These are phyloP conservation scores for Mesorhabditis spiculigera DNA, from an alignment of 2,888 invertebrate species.

Conservation along the genomic window DNA sequence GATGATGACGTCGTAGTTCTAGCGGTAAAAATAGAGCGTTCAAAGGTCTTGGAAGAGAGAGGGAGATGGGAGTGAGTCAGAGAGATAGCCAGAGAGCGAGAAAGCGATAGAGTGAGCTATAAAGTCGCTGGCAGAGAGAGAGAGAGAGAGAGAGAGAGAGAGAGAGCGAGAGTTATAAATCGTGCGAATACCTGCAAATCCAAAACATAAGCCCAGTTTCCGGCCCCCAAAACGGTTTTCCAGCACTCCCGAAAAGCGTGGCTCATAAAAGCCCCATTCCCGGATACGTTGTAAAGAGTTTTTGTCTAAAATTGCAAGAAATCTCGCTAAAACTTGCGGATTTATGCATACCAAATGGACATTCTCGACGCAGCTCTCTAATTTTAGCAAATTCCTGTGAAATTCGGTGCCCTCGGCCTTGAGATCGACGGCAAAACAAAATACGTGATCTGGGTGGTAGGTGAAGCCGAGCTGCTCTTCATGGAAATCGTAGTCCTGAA, in stretches of 20 bases:
- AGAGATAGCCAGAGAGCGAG: too few species aligned
- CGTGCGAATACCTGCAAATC: not conserved
- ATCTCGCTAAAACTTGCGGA: too few species aligned
- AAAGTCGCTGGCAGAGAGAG: too few species aligned
- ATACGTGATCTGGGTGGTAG: not conserved
- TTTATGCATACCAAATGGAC: not conserved
- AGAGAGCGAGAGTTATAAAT: not conserved
- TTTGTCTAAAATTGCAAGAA: not conserved
- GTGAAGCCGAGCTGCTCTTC: not conserved
- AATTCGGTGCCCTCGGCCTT: not conserved
- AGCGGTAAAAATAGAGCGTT: not conserved
- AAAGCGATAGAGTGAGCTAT: too few species aligned
- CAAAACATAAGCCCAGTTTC: not conserved
- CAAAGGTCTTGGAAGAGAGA: too few species aligned
- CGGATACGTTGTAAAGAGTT: not conserved
- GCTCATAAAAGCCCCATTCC: slow-evolving; percentile 4
- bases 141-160: too few species aligned
- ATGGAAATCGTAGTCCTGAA: not conserved
- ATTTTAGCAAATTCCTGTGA: not conserved
- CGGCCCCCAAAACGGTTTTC: not conserved
- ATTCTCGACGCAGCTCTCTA: not conserved
- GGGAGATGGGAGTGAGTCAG: too few species aligned
- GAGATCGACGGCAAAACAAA: slow-evolving; percentile 1
- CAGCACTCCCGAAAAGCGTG: not conserved
- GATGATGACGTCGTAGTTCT: slow-evolving; percentile 1